These are phyloP conservation scores for Motacilla alba DNA, from an alignment of 2,113 vertebrate genomes.

Conservation along the genomic window DNA sequence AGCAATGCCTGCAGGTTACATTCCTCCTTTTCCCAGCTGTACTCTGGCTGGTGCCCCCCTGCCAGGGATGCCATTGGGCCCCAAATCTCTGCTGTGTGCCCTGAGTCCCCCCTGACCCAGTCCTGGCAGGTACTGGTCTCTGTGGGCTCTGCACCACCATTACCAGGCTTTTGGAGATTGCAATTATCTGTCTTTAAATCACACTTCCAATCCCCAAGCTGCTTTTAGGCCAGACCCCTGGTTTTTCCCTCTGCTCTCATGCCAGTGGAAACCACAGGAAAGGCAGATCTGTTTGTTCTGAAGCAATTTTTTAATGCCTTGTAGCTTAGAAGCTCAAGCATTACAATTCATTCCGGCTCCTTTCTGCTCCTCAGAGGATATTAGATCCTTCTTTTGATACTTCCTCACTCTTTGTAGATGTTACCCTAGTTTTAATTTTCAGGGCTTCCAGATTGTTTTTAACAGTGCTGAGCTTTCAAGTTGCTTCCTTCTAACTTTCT, in stretches of 20 bases:
- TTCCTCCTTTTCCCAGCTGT: not conserved
- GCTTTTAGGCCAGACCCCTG: not conserved
- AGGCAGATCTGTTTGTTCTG: constrained; percentile 13
- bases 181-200: not conserved
- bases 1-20: not conserved
- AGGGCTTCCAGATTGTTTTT: constrained; percentile 44
- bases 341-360: constrained; percentile 12
- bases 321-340: not conserved
- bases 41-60: not conserved
- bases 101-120: not conserved
- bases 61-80: not conserved
- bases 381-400: constrained; percentile 20
- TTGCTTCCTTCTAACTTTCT: constrained; percentile 54
- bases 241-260: not conserved
- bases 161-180: not conserved
- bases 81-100: fast-evolving
- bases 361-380: constrained; percentile 26
- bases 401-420: constrained; percentile 19
- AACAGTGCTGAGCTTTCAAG: constrained; percentile 47
- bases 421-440: constrained; percentile 47
- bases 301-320: constrained; percentile 22
- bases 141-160: not conserved
- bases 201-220: not conserved
- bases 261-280: not conserved
- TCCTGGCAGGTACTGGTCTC: fast-evolving